Conservation (phyloP, 1,140 invertebrate genomes). For the Fopius arisanus region DNA sequence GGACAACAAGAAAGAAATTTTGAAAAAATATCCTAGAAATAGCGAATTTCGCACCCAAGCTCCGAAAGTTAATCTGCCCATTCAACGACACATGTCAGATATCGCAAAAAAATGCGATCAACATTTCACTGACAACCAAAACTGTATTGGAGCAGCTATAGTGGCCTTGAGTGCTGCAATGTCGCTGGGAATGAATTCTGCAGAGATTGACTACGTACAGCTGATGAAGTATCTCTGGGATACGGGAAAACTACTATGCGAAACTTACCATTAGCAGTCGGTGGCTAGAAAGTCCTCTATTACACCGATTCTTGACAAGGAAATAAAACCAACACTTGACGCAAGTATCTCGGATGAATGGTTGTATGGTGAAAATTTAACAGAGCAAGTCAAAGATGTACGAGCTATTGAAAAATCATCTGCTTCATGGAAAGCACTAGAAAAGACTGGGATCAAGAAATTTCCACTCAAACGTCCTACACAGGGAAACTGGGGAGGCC, state of each 20-base stretch:
- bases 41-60: conserved; percentile 23
- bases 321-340: conserved; percentile 20
- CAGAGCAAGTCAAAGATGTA: conserved; percentile 19
- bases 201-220: conserved; percentile 11
- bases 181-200: neutral
- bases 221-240: conserved; percentile 11
- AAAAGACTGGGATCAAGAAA: too few species aligned
- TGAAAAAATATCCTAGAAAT: conserved; percentile 30
- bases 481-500: conserved; percentile 15
- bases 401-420: conserved; percentile 17
- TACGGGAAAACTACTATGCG: conserved; percentile 18
- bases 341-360: conserved; percentile 17
- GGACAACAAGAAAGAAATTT: conserved; percentile 29
- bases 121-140: conserved; percentile 34
- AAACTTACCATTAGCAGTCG: conserved; percentile 16
- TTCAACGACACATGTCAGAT: conserved; percentile 26
- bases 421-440: neutral
- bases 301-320: conserved; percentile 22
- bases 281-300: conserved; percentile 25
- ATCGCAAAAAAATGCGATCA: conserved; percentile 33
- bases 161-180: conserved; percentile 22
- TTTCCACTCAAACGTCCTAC: neutral
- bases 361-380: conserved; percentile 27
- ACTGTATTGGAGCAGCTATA: conserved; percentile 35
- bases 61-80: conserved; percentile 33